A percentile compares a stretch with the other conserved stretches of the same genome.
These are phyloP conservation scores for Aphelinus atriplicis DNA, from an alignment of 1,140 invertebrate genomes.

Conservation along the genomic window DNA sequence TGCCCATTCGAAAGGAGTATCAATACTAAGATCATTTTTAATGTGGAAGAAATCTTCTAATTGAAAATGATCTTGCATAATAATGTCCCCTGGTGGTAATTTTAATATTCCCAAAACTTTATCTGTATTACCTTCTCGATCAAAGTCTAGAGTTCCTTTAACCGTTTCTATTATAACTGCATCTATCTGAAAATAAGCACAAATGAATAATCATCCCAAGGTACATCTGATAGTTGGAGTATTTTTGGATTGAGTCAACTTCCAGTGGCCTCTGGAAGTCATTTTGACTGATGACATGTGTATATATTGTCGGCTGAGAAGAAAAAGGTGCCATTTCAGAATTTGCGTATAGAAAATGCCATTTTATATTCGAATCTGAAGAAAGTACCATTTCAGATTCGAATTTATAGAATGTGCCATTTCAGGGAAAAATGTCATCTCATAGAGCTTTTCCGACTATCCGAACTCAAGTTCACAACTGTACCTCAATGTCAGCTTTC, in stretches of 20 bases:
- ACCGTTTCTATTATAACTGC: slow-evolving; percentile 65
- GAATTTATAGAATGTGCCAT: no score
- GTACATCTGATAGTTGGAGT: no score
- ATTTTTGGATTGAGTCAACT: no score
- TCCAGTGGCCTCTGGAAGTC: no score
- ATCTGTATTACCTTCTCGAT: slow-evolving; percentile 67
- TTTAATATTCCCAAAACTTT: slow-evolving; percentile 64
- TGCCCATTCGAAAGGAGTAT: slow-evolving; percentile 70
- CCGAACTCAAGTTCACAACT: slow-evolving; percentile 45
- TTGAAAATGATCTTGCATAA: slow-evolving; percentile 63
- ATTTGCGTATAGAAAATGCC: no score
- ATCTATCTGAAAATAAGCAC: slow-evolving; percentile 46
- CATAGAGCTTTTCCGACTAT: no score
- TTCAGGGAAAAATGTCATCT: no score
- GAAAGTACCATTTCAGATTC: slow-evolving; percentile 68
- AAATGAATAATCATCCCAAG: no score
- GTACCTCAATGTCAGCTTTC: slow-evolving; percentile 69
- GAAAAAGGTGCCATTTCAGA: no score
- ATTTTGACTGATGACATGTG: no score
- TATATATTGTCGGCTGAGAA: no score
- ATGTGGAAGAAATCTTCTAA: slow-evolving; percentile 72
- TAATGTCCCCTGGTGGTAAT: slow-evolving; percentile 67
- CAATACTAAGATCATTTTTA: slow-evolving; percentile 73
- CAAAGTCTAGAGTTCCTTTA: slow-evolving; percentile 67
- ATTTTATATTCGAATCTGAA: background rate